Evolutionary conservation across 2,113 vertebrate species (phyloP), one percentile per base, ranked within the genome.

Genomic region (Apus apus): DNA sequence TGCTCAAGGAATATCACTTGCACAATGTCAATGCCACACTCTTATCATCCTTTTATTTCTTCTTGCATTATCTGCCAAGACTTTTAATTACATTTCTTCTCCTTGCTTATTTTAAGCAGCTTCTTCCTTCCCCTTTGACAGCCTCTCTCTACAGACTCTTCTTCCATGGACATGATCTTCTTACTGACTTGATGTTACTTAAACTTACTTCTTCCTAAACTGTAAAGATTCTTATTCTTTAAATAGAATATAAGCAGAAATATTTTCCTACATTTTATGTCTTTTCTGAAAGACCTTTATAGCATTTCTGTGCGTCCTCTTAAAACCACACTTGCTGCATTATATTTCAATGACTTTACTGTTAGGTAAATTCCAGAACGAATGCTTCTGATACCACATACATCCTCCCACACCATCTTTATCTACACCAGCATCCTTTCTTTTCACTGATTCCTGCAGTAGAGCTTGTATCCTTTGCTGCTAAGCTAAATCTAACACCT

Each of bases 81-180:
- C 50, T 67, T 81, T 88, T 90, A 84, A 84, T 77, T 84, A 80
- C 29, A 62, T 72, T 92, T 92, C 81, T 65, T 95, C 48, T 94
- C 22, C 45, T 83, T 84, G 67, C 65, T 95, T 94, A 77, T 80
- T 86, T 95, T 92, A 89, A 93, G 85, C 27, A 94, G 61, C 68
- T 81, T 90, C 90, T 81, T 77, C 66, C 46, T 93, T 93, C 62
- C 71, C 20, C 48, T 91, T 84, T 74, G 82, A 80, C 16, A 90
- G 48, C 23, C 83, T 92, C 75, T 92, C 75, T 81, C 83, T 78
- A 65, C 43, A 94, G 71, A 85, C n/a, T 89, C 34, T n/a, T 91
- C 62, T 91, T 79, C 66, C 78, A 93, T 1, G 27, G 29, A 76
- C 11, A 11, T 22, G 56, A 29, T 89, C 67, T 71, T 77, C 84